Evolutionary conservation across 2,888 invertebrate species (phyloP).

Genomic region (Camptogramma bilineatum): DNA sequence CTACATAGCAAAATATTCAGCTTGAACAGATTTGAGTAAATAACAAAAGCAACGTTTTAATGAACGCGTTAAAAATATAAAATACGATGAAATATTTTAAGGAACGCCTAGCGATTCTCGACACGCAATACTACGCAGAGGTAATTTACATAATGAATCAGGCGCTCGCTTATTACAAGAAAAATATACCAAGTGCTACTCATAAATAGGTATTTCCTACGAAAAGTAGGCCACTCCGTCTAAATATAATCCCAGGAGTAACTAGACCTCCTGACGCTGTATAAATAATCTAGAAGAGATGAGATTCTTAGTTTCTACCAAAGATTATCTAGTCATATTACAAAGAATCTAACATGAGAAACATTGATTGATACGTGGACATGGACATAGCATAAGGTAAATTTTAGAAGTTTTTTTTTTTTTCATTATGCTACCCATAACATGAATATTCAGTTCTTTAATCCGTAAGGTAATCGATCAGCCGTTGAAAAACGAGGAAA

Average conservation of each 20-base stretch:
- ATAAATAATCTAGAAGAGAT: background rate
- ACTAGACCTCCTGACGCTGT: background rate
- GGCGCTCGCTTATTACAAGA: slow-evolving; percentile 25
- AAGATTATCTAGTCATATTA: too few relatives aligned
- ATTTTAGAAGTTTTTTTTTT: too few relatives aligned
- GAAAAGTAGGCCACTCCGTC: background rate
- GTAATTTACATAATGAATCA: slow-evolving; percentile 36
- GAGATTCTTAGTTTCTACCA: background rate
- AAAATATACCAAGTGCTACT: slow-evolving; percentile 16
- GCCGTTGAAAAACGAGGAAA: too few relatives aligned
- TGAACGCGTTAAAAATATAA: slow-evolving; percentile 24
- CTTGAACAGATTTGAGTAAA: background rate
- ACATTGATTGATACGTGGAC: too few relatives aligned
- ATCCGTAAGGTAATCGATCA: too few relatives aligned
- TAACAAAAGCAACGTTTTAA: slow-evolving; percentile 14
- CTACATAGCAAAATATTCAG: background rate
- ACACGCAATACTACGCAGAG: slow-evolving; percentile 39
- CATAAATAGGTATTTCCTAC: background rate
- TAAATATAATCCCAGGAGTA: background rate
- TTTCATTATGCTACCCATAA: too few relatives aligned
- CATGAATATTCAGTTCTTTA: too few relatives aligned
- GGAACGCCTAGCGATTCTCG: slow-evolving; percentile 37
- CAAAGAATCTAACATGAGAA: too few relatives aligned
- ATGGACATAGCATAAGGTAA: too few relatives aligned
- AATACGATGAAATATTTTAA: slow-evolving; percentile 22